phyloP scores from a whole-genome alignment of 2,113 vertebrate genomes.

The Hyla sarda region DNA sequence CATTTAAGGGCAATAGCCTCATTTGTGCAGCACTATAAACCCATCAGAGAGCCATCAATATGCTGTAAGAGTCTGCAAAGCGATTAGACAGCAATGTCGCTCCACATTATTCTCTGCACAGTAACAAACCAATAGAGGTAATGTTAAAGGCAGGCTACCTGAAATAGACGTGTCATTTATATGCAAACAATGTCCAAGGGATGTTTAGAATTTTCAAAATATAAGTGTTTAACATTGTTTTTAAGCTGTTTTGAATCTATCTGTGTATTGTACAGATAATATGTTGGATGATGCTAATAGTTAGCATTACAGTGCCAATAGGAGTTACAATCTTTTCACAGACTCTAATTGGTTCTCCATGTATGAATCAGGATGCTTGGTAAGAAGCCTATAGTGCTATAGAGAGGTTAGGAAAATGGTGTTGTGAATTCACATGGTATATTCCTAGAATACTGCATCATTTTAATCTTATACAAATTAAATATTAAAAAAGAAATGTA shows the following conservation, averaged over 20 bases:
- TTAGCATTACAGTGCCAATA: too few relatives aligned
- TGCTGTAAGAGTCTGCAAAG: background rate
- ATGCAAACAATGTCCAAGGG: background rate
- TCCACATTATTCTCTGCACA: background rate
- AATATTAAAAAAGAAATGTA: too few relatives aligned
- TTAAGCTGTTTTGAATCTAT: background rate
- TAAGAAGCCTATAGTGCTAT: too few relatives aligned
- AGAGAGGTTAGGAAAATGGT: too few relatives aligned
- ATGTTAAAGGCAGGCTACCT: background rate
- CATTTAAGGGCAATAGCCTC: background rate
- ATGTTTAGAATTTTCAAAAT: background rate
- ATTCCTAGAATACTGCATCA: too few relatives aligned
- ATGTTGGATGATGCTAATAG: too few relatives aligned
- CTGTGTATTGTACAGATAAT: too few relatives aligned
- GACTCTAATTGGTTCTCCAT: too few relatives aligned
- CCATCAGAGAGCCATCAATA: conserved; percentile 26
- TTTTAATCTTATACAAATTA: too few relatives aligned
- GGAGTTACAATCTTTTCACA: too few relatives aligned
- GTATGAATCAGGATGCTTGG: too few relatives aligned
- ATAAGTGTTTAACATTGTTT: background rate
- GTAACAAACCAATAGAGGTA: background rate
- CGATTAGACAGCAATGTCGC: background rate
- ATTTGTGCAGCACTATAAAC: background rate
- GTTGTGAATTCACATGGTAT: too few relatives aligned
- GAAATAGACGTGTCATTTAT: background rate